These are phyloP conservation scores for Halyomorpha halys DNA, from an alignment of 1,140 invertebrate genomes.

Conservation along the genomic window DNA sequence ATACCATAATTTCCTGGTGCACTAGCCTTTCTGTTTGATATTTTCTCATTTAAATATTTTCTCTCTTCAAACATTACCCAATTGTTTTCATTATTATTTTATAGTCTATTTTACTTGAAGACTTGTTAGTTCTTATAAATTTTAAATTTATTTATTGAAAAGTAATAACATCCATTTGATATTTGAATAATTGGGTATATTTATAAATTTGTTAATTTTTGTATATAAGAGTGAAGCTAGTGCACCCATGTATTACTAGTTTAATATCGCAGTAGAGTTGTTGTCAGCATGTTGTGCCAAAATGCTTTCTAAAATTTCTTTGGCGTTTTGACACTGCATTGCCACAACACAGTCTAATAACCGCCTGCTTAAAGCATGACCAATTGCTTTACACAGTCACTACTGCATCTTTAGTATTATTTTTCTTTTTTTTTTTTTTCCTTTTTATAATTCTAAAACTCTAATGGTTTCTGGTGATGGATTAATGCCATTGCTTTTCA, in stretches of 20 bases:
- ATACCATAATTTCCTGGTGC: constrained; percentile 19
- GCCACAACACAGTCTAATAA: constrained; percentile 34
- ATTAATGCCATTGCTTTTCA: constrained; percentile 26
- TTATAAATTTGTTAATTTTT: neutral
- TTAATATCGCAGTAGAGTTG: constrained; percentile 27
- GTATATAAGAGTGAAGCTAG: constrained; percentile 18
- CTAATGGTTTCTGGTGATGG: constrained; percentile 26
- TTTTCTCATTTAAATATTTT: neutral
- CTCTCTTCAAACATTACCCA: no score
- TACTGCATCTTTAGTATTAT: constrained; percentile 24
- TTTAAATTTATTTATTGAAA: neutral
- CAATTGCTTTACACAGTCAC: constrained; percentile 32
- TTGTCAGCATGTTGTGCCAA: constrained; percentile 34
- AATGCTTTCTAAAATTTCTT: constrained; percentile 28
- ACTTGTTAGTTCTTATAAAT: no score
- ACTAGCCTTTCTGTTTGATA: constrained; percentile 12
- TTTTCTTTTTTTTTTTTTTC: constrained; percentile 19
- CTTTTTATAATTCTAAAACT: constrained; percentile 10
- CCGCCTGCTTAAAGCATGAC: constrained; percentile 29
- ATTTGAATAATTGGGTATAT: no score
- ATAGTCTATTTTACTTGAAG: no score
- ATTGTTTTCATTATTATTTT: no score
- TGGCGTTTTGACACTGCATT: constrained; percentile 23
- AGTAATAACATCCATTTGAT: neutral
- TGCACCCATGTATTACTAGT: constrained; percentile 20